Base-by-base conservation (phyloP, 2,113 vertebrate species). In the Platycercus adscitus region DNA sequence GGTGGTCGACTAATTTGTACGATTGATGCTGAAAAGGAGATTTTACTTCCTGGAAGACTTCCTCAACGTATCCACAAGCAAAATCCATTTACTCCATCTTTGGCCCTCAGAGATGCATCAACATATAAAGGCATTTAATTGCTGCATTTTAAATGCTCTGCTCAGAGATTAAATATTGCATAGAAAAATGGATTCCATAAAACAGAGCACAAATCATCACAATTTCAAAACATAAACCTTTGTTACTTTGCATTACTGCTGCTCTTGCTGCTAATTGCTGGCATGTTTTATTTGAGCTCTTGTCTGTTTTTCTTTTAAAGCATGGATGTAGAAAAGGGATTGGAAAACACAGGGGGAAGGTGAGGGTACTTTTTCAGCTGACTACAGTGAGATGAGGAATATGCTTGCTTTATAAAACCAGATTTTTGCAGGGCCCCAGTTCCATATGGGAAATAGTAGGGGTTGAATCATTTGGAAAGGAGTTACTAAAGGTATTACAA, bases 111-210 rank as follows among this genome's bases (percentile, higher is more conserved):
- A 95, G 89, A 91, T 72, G 47, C 84, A 92, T 91, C 91, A 87
- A 89, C 52, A 56, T 72, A 80, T 80, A 92, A 94, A 92, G 75
- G 66, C 84, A 93, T 50, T 96, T 91, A 96, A 93, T 85, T 94
- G 93, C 84, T 81, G 69, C 17, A 89, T 89, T 93, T 97, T 87
- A 95, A 95, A 89, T 43, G 31, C 44, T 77, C 61, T 65, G 52
- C 47, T 91, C 55, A 28, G 60, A 93, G 81, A 89, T 89, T 85
- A 94, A 96, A 91, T 87, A 96, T 79, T 76, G 31, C 84, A 84
- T 17, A 71, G 83, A 56, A 93, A 92, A 93, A 93, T 64, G 7
- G 76, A 53, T 89, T 82, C 28, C 17, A n/a, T 89, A 86, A 93
- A 95, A 97, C 0, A 4, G 84, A 89, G 52, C 70, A 81, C 84